Base-by-base conservation (phyloP, 2,888 invertebrate species). In the Diadegma fenestrale region DNA sequence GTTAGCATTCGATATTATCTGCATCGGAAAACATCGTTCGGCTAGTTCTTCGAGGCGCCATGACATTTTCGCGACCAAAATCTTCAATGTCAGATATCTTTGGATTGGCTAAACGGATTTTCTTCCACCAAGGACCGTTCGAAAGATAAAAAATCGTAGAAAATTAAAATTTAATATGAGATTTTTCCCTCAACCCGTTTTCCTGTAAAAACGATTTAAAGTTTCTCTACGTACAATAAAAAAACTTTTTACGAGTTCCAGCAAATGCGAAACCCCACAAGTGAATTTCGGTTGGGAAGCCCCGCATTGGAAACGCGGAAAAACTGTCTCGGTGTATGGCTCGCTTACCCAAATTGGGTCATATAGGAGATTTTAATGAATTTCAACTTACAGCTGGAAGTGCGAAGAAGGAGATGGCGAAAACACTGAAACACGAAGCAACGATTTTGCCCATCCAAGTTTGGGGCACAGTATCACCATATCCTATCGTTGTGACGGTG, bases 391-490 rank as follows among this genome's bases (percentile, higher is more conserved):
- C 97, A 86, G 97, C 97, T 91, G 97, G 97, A 92, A 97, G 95
- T 90, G 97, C 97, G 94, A 97, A 97, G 94, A 97, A 97, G 19
- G 97, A 97, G 90, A 97, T 98, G 87, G 97, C 97, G 92, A 98
- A 97, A 61, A 97, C 97, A 89, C 97, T 97, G 94, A 97, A 97
- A 94, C 97, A 97, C 33, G 97, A 97, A 19, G 97, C 97, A 22
- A 97, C 97, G 85, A 97, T 97, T 94, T 97, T 96, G 8, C 97
- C 97, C 95, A 97, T 96, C 97, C 97, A 97, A 10, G 97, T 97
- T 92, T 96, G 96, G n/a, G 97, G 97, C 33, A 97, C 97, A 3
- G 97, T 97, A 94, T 98, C 97, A 71, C 97, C 97, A 92, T 98
- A 97, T n/a, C 97, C 97, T 83, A 97, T 97, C 17, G 97, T 97